Base-by-base conservation (phyloP, 2,888 invertebrate genomes). In the Griposia aprilina region DNA sequence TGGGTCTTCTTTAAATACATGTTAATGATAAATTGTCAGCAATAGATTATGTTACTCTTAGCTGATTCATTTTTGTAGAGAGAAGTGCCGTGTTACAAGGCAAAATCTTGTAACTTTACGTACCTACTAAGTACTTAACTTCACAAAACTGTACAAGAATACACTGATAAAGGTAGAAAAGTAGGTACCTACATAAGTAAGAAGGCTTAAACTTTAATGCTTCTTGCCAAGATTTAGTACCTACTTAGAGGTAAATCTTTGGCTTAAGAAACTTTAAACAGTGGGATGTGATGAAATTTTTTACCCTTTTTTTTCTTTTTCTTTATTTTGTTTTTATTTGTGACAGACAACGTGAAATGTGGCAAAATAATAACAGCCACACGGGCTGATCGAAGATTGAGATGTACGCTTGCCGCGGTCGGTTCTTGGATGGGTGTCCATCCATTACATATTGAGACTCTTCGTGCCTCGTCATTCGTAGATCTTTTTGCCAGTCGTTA, bases 81-180 rank as follows among this genome's bases (percentile, higher is more conserved):
- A 65, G 15, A 41, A 5, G 4, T 41, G n/a, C 41, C 4, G 41
- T 8, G 15, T 41, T 41, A 4, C 1, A 15, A 23, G 23, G 3
- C 2, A 15, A 63, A 63, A 63, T 36, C 8, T n/a, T 65, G 23
- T 63, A 63, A 63, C 68, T 73, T 70, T 59, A 60, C 52, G 41
- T 52, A 52, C 52, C 26, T 52, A 52, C 7, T 2, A 62, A 20
- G 62, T 23, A 41, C 41, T 41, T 41, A 55, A 52, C 59, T 75
- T 60, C 2, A 11, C 23, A n/a, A 63, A 60, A 45, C 75, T 45
- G n/a, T 75, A 75, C 76, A 75, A n/a, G 15, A 52, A 41, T 74
- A 62, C n/a, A 45, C 4, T n/a, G 26, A 75, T 45, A 30, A 50
- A 55, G 17, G 41, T 55, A 20, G n/a, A 23, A 17, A 52, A 55